A percentile compares a stretch with the other conserved stretches of the same genome.
Conservation (phyloP, 2,888 invertebrate species). For the Ellobium chinense region DNA sequence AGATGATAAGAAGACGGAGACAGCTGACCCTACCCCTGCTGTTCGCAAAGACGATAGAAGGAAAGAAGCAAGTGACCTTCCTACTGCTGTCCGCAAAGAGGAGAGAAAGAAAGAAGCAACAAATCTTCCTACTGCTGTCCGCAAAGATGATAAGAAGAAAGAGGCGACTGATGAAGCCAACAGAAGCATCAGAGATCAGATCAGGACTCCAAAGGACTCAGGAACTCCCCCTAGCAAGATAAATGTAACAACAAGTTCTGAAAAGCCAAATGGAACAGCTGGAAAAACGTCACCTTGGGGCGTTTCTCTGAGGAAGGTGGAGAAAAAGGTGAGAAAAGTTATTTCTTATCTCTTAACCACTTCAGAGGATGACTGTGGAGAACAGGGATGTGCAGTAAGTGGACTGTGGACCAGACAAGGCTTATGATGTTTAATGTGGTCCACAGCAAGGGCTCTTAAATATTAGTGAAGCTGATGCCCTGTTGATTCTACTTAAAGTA, state of each 20-base stretch:
- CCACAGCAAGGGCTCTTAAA: too few species aligned
- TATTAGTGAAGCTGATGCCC: too few species aligned
- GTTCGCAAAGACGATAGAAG: background rate
- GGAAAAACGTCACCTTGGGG: slow-evolving; percentile 31
- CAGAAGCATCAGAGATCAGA: background rate
- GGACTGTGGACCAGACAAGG: too few species aligned
- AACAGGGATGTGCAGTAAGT: too few species aligned
- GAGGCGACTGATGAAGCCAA: slow-evolving; percentile 13
- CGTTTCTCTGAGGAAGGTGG: slow-evolving; percentile 34
- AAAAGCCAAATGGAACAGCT: background rate
- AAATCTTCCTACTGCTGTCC: too few species aligned
- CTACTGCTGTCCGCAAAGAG: background rate
- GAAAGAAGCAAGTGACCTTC: slow-evolving; percentile 5
- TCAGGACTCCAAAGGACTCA: background rate
- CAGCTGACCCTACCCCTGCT: too few species aligned
- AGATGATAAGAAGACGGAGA: slow-evolving; percentile 23
- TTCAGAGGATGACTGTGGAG: too few species aligned
- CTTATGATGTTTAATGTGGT: too few species aligned
- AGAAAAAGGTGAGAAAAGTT: slow-evolving; percentile 25
- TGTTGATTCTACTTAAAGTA: too few species aligned
- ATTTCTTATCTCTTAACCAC: too few species aligned
- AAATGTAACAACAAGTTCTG: background rate
- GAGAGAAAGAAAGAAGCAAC: too few species aligned
- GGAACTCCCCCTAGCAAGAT: background rate
- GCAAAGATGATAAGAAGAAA: slow-evolving; percentile 16